Percentiles rank a stretch among this genome's conserved stretches.
phyloP scores from a whole-genome alignment of 1,140 invertebrate species.

The Neocloeon triangulifer region DNA sequence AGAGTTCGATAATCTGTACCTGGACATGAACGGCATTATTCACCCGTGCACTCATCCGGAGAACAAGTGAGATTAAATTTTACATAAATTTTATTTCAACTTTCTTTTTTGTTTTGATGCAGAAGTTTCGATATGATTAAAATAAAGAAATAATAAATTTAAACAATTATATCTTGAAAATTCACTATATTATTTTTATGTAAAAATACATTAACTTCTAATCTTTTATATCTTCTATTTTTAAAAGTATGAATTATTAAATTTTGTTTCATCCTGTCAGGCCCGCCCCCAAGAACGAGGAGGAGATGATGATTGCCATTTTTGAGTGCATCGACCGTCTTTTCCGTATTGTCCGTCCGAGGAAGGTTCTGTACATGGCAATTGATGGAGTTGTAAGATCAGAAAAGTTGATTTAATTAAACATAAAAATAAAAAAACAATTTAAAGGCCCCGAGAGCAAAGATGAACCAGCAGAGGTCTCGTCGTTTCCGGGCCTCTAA shows the following conservation, averaged over 20 bases:
- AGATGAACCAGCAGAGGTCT: slow-evolving; percentile 99
- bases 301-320: slow-evolving; percentile 99
- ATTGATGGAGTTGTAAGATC: slow-evolving; percentile 87
- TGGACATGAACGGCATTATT: slow-evolving; percentile 99
- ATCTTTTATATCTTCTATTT: too few relatives aligned
- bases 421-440: background rate
- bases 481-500: slow-evolving; percentile 91
- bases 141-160: too few relatives aligned
- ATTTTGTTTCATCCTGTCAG: slow-evolving; percentile 19
- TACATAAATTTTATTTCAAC: slow-evolving; percentile 6
- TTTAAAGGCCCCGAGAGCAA: slow-evolving; percentile 72
- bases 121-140: background rate
- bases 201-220: background rate
- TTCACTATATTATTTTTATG: slow-evolving; percentile 1
- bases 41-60: slow-evolving; percentile 99
- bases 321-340: slow-evolving; percentile 97
- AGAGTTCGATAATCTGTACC: slow-evolving; percentile 96
- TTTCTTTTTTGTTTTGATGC: background rate
- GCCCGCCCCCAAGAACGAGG: slow-evolving; percentile 92
- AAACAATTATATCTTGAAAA: too few relatives aligned
- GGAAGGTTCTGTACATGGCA: slow-evolving; percentile 95
- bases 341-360: slow-evolving; percentile 83
- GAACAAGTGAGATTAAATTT: slow-evolving; percentile 40
- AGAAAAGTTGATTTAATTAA: background rate
- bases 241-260: background rate